Evolutionary conservation across 2,797 vertebrate genomes (phyloP).

Genomic region (Hoplostethus atlanticus): DNA sequence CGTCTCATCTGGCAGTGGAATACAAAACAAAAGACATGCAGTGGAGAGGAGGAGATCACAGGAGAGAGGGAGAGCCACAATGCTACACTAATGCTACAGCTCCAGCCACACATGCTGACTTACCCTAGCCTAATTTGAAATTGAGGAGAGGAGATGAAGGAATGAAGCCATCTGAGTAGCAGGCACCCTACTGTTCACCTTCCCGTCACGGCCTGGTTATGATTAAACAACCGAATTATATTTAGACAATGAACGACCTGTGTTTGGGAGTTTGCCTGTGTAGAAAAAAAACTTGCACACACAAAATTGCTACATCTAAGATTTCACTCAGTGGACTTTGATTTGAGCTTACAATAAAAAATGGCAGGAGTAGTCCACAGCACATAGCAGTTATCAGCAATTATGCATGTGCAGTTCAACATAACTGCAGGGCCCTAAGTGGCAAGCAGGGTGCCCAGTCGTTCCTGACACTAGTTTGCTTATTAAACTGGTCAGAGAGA

Average conservation of each 20-base stretch:
- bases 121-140: slow-evolving; percentile 21
- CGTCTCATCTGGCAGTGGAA: slow-evolving; percentile 64
- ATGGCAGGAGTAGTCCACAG: not conserved
- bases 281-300: not conserved
- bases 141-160: not conserved
- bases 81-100: slow-evolving; percentile 13
- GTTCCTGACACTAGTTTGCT: not conserved
- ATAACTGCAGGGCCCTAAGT: not conserved
- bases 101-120: slow-evolving; percentile 23
- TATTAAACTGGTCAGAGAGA: not conserved
- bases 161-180: slow-evolving; percentile 9
- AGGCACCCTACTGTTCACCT: not conserved
- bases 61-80: slow-evolving; percentile 22
- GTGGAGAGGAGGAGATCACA: slow-evolving; percentile 36
- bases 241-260: not conserved
- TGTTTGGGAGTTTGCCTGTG: not conserved
- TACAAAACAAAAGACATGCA: slow-evolving; percentile 59
- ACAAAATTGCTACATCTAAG: not conserved
- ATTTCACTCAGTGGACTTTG: not conserved
- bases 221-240: not conserved
- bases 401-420: not conserved
- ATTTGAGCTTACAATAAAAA: not conserved
- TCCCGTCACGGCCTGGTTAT: not conserved
- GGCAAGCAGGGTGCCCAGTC: not conserved
- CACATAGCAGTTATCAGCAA: not conserved